These are phyloP conservation scores for Dicentrarchus labrax DNA, from an alignment of 2,113 vertebrate species.

Conservation along the genomic window DNA sequence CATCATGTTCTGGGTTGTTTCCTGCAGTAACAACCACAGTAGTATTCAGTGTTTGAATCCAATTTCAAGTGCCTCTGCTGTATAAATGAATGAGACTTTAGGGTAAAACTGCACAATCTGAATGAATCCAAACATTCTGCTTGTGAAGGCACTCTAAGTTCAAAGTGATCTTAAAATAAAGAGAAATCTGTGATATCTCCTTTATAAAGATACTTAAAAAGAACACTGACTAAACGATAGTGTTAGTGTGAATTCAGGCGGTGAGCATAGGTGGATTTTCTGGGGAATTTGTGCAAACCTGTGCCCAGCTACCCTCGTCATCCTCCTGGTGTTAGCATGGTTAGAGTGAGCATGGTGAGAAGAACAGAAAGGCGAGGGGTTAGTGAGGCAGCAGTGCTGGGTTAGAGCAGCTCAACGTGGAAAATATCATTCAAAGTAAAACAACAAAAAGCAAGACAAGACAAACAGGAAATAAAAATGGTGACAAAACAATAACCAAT, in stretches of 20 bases:
- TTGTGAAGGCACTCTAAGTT: not conserved
- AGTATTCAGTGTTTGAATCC: not conserved
- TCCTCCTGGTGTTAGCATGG: conserved; percentile 95
- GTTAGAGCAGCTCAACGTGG: conserved; percentile 62
- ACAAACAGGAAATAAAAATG: not conserved
- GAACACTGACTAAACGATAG: not conserved
- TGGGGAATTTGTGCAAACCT: conserved; percentile 88
- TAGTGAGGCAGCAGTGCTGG: conserved; percentile 75
- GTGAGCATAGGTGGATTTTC: conserved; percentile 6
- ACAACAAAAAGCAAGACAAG: not conserved
- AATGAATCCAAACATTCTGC: not conserved
- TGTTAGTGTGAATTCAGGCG: not conserved
- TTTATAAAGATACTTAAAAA: not conserved
- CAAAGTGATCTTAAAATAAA: not conserved
- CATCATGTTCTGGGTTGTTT: not conserved
- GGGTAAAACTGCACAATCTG: not conserved
- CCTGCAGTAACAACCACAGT: not conserved
- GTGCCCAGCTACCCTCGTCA: conserved; percentile 99
- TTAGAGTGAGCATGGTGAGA: conserved; percentile 92
- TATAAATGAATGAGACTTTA: not conserved
- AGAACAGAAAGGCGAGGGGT: conserved; percentile 78
- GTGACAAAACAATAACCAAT: too few relatives aligned
- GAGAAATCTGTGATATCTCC: not conserved
- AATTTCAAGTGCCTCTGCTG: not conserved
- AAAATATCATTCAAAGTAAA: conserved; percentile 38